phyloP scores from a whole-genome alignment of 2,113 vertebrate species.

The Notechis scutatus region DNA sequence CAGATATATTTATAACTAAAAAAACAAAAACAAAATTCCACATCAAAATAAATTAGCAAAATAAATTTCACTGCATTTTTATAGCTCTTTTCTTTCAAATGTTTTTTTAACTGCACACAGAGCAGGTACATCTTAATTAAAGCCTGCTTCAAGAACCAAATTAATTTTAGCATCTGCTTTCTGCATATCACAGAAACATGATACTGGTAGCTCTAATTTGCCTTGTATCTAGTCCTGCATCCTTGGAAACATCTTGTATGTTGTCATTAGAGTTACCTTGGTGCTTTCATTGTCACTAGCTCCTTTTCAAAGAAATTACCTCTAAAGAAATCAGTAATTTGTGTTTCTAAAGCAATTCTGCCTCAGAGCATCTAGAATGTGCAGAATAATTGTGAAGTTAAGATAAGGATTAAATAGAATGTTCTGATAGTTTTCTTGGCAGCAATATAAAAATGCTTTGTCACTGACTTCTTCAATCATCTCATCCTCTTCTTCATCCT shows the following conservation, averaged over 20 bases:
- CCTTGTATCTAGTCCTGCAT: background rate
- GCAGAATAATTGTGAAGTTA: background rate
- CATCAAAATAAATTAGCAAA: background rate
- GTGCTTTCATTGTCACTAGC: background rate
- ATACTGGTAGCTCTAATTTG: slow-evolving; percentile 2
- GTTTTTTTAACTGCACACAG: slow-evolving; percentile 1
- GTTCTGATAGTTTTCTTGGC: background rate
- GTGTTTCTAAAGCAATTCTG: background rate
- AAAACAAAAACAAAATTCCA: background rate
- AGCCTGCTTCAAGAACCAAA: slow-evolving; percentile 16
- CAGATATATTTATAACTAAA: background rate
- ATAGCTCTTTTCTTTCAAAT: slow-evolving; percentile 4
- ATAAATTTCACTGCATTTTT: slow-evolving; percentile 6
- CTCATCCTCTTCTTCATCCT: background rate
- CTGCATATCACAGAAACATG: slow-evolving; percentile 19
- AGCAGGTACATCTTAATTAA: slow-evolving; percentile 26
- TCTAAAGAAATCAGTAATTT: background rate
- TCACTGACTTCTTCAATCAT: background rate
- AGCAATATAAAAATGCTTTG: background rate
- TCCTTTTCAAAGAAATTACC: background rate
- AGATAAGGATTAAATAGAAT: background rate
- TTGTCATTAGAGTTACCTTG: background rate
- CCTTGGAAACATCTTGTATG: background rate
- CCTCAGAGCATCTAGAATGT: background rate
- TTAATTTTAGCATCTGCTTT: slow-evolving; percentile 30